These are phyloP conservation scores for Opisthograptis luteolata DNA, from an alignment of 2,888 invertebrate genomes.

Conservation along the genomic window DNA sequence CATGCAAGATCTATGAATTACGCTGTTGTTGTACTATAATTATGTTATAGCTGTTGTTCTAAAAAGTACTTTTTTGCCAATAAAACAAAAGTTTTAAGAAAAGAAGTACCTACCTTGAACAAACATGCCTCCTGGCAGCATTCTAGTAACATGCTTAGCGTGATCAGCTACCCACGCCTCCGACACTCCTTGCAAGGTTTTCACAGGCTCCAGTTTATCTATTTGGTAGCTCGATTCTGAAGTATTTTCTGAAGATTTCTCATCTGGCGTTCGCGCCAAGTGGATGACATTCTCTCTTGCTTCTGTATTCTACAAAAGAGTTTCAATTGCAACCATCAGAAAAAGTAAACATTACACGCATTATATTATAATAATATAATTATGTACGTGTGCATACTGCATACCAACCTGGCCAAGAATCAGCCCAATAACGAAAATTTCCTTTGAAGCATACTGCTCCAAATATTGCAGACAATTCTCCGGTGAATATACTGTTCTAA, in stretches of 20 bases:
- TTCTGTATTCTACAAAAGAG: conserved; percentile 79
- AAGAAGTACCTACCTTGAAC: conserved; percentile 85
- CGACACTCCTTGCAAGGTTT: conserved; percentile 83
- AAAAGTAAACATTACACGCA: background rate
- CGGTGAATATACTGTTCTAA: conserved; percentile 88
- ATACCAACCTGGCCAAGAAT: conserved; percentile 90
- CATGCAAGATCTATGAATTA: too few relatives aligned
- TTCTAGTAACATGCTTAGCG: conserved; percentile 93
- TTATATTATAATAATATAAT: background rate
- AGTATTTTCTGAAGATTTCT: conserved; percentile 62
- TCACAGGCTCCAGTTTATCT: conserved; percentile 65
- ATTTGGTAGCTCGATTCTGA: conserved; percentile 64
- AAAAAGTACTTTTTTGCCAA: too few relatives aligned
- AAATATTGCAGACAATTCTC: conserved; percentile 88
- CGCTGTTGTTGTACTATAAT: too few relatives aligned
- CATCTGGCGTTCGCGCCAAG: conserved; percentile 90
- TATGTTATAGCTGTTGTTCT: too few relatives aligned
- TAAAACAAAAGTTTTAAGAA: too few relatives aligned
- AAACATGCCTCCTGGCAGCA: conserved; percentile 95
- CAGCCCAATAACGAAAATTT: conserved; percentile 88
- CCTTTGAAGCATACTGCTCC: conserved; percentile 85
- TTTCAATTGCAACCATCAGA: background rate
- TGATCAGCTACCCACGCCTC: conserved; percentile 91
- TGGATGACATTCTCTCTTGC: conserved; percentile 91
- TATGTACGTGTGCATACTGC: background rate